phyloP scores from a whole-genome alignment of 2,797 vertebrate genomes.

The Lindbergichthys nudifrons region DNA sequence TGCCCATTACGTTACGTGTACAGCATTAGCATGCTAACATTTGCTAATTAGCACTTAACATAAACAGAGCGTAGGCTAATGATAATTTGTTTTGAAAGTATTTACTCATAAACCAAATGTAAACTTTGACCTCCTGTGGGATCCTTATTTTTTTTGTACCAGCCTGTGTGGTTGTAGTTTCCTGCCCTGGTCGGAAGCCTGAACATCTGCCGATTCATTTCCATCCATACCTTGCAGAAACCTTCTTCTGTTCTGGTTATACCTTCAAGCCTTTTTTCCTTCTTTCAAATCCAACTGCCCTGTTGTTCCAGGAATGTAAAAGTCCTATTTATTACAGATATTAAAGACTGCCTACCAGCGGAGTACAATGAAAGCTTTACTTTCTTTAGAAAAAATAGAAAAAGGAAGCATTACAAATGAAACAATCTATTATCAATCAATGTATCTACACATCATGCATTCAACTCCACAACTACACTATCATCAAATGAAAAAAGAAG shows the following conservation, averaged over 20 bases:
- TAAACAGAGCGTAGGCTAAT: neutral
- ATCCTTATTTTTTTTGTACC: neutral
- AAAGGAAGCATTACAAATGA: constrained; percentile 38
- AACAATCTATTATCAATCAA: constrained; percentile 18
- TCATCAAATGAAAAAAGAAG: constrained; percentile 5
- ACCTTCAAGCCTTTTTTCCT: constrained; percentile 13
- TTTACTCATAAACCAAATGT: neutral
- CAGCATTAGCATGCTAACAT: neutral
- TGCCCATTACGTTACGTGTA: neutral
- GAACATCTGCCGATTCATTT: neutral
- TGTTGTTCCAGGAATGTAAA: constrained; percentile 79
- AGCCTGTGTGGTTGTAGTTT: constrained; percentile 26
- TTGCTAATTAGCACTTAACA: neutral
- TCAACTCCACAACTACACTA: constrained; percentile 20
- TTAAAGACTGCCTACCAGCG: constrained; percentile 50
- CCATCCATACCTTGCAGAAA: constrained; percentile 33
- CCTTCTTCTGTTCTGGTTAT: constrained; percentile 26
- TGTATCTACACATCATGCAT: constrained; percentile 43
- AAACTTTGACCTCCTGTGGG: neutral
- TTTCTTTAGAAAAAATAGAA: constrained; percentile 71
- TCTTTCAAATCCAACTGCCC: constrained; percentile 42
- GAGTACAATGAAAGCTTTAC: constrained; percentile 45
- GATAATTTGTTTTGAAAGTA: neutral
- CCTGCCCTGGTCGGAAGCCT: neutral
- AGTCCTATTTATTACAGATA: constrained; percentile 71